Evolutionary conservation across 2,113 vertebrate genomes (phyloP).

Genomic region (Amia ocellicauda): DNA sequence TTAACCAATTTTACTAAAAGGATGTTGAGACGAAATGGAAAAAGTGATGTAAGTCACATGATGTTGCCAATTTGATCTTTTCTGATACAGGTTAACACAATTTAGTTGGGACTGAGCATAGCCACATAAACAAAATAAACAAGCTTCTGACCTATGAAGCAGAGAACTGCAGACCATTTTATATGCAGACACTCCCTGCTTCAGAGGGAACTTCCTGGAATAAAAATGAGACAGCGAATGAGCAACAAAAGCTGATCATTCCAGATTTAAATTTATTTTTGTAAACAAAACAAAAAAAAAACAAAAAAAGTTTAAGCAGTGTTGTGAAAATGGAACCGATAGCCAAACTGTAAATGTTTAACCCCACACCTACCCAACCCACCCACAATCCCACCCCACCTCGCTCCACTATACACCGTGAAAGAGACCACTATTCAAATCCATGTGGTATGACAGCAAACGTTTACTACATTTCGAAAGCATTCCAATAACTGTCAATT

Average conservation of each 20-base stretch:
- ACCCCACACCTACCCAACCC: background rate
- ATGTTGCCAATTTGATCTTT: slow-evolving; percentile 70
- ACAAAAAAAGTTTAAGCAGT: slow-evolving; percentile 27
- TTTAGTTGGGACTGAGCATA: slow-evolving; percentile 95
- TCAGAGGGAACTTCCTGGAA: slow-evolving; percentile 99
- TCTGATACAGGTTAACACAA: slow-evolving; percentile 45
- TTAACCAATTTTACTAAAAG: slow-evolving; percentile 14
- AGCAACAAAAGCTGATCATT: slow-evolving; percentile 97
- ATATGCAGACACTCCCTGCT: slow-evolving; percentile 99
- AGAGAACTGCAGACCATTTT: slow-evolving; percentile 99
- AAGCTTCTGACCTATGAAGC: slow-evolving; percentile 99
- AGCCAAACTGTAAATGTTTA: background rate
- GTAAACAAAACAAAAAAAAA: slow-evolving; percentile 27
- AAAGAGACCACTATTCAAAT: background rate
- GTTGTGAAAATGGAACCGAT: slow-evolving; percentile 41
- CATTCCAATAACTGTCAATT: slow-evolving; percentile 31
- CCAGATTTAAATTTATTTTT: slow-evolving; percentile 50
- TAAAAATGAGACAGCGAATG: slow-evolving; percentile 91
- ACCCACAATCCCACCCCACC: background rate
- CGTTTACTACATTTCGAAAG: slow-evolving; percentile 33
- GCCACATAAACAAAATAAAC: slow-evolving; percentile 98
- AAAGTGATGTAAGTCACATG: slow-evolving; percentile 45
- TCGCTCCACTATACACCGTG: too few relatives aligned
- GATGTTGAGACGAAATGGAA: slow-evolving; percentile 30
- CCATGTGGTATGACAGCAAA: slow-evolving; percentile 9